Base-by-base conservation (phyloP, 2,888 invertebrate genomes). In the Ophion obscuratus region DNA sequence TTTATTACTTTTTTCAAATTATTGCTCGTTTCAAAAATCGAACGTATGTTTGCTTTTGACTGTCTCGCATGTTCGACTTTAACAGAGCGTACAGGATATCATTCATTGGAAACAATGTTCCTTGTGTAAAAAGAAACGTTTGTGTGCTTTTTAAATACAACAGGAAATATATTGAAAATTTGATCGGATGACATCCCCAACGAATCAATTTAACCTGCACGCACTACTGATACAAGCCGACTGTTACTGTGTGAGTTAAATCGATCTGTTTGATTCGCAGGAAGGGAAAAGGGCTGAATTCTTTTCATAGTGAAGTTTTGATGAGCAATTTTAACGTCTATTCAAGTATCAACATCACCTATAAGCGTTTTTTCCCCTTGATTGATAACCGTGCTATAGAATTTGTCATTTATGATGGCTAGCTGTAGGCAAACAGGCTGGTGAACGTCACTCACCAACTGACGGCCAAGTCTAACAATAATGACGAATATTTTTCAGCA, bases 321-420 rank as follows among this genome's bases (percentile, higher is more conserved):
- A 77, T 27, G 36, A 78, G 73, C 67, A 83, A 83, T 83, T 74
- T 79, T 11, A 53, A 75, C 27, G 83, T 83, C 74, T 14, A 20
- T 75, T 57, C 47, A n/a, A 53, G 78, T 70, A 64, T 75, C 83
- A 79, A 75, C 74, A 78, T 47, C 74, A 68, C 24, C n/a, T 11
- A 40, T 9, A 44, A 9, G 36, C 40, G n/a, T 78, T 44, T 36
- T 66, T 11, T 14, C 17, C 53, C 61, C 20, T 7, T 59, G 59
- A 71, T 73, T 61, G 47, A 14, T n/a, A 62, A 68, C 14, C 24
- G 59, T 31, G 20, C 24, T 6, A 40, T 40, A 47, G n/a, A 2
- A 17, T 10, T 10, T 77, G 7, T 5, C 2, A 17, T n/a, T 27
- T 6, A 24, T 7, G 17, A 70, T 75, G 2, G 17, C 36, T 2